A percentile compares a stretch with the other conserved stretches of the same genome.
Evolutionary conservation across 2,888 invertebrate species (phyloP).

Genomic region (Megastigmus dorsalis): DNA sequence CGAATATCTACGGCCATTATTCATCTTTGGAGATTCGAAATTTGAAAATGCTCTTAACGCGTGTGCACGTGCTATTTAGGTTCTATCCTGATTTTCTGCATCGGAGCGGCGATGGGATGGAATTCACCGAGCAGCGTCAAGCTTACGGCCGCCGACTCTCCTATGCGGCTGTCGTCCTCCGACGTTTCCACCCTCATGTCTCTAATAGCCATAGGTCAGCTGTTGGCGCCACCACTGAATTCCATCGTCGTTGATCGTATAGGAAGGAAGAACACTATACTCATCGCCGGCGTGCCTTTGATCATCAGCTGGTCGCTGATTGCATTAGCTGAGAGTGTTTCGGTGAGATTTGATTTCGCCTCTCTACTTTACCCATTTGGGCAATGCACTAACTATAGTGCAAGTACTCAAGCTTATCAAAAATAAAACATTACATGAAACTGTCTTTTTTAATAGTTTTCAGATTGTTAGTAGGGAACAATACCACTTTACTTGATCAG

Average conservation of each 20-base stretch:
- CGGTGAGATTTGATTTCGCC: too few species aligned
- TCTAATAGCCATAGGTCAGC: constrained; percentile 58
- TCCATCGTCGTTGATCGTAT: constrained; percentile 59
- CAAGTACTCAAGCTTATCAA: too few species aligned
- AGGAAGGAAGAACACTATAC: constrained; percentile 60
- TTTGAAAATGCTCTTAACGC: too few species aligned
- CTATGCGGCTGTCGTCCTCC: constrained; percentile 57
- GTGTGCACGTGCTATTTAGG: too few species aligned
- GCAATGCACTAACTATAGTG: too few species aligned
- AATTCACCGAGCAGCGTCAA: constrained; percentile 61
- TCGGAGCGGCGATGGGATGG: constrained; percentile 63
- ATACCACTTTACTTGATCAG: too few species aligned
- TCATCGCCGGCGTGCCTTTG: constrained; percentile 59
- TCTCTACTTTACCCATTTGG: too few species aligned
- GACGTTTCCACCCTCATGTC: constrained; percentile 62
- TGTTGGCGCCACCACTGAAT: constrained; percentile 58
- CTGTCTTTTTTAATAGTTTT: too few species aligned
- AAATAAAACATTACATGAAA: too few species aligned
- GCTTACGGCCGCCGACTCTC: constrained; percentile 59
- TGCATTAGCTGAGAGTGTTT: constrained; percentile 57
- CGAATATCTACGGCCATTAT: too few species aligned
- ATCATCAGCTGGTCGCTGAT: constrained; percentile 60
- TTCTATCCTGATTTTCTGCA: constrained; percentile 54
- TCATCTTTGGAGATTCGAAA: too few species aligned
- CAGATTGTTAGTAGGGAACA: background rate